These are phyloP conservation scores for Leptopilina boulardi DNA, from an alignment of 1,140 invertebrate genomes.

Conservation along the genomic window DNA sequence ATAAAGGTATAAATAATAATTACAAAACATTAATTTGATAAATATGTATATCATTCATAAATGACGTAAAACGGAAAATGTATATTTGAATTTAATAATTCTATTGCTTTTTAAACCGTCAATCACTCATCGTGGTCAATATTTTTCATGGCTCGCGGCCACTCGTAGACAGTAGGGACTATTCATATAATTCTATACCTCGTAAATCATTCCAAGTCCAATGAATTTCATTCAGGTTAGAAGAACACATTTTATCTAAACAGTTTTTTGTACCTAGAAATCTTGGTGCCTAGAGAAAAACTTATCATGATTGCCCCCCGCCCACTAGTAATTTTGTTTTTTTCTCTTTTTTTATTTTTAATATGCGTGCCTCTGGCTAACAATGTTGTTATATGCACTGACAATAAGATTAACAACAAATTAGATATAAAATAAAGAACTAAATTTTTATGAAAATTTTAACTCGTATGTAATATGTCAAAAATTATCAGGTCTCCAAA, in stretches of 20 bases:
- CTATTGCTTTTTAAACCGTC: not conserved
- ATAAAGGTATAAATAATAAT: not conserved
- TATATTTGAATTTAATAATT: constrained; percentile 12
- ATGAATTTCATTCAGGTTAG: constrained; percentile 13
- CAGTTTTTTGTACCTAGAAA: not conserved
- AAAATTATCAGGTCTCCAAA: too few species aligned
- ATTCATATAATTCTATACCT: constrained; percentile 30
- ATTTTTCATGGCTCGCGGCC: constrained; percentile 17
- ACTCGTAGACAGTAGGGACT: constrained; percentile 12
- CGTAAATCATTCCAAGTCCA: constrained; percentile 18
- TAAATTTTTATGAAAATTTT: too few species aligned
- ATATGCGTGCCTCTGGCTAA: too few species aligned
- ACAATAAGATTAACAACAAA: too few species aligned
- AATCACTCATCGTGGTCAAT: constrained; percentile 1
- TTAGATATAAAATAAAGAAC: too few species aligned
- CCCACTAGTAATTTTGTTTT: too few species aligned
- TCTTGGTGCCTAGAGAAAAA: too few species aligned
- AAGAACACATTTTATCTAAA: not conserved
- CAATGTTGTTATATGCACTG: too few species aligned
- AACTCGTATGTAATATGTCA: too few species aligned
- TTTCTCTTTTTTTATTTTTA: too few species aligned
- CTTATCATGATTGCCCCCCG: too few species aligned
- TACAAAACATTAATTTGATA: too few species aligned
- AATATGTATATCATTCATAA: not conserved
- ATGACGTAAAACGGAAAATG: not conserved